Conservation (phyloP, 2,113 vertebrate genomes). For the Elaphurus davidianus region DNA sequence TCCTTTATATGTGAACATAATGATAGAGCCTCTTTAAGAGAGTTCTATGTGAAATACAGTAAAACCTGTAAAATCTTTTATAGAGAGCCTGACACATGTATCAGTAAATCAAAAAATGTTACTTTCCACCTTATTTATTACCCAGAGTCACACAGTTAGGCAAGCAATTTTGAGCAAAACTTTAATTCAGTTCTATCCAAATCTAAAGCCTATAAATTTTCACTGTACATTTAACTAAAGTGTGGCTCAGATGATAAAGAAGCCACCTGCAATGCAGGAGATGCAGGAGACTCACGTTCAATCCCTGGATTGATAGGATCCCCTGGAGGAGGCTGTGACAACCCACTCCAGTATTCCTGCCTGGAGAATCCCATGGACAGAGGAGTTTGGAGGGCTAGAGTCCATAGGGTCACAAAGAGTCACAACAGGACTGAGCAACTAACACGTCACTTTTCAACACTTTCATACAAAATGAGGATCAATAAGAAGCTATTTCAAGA, state of each 20-base stretch:
- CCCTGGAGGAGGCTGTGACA: not conserved
- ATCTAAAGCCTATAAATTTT: not conserved
- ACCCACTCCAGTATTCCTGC: not conserved
- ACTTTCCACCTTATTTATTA: not conserved
- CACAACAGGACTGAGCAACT: not conserved
- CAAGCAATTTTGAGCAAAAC: not conserved
- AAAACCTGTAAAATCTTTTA: not conserved
- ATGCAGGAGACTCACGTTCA: not conserved
- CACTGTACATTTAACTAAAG: not conserved
- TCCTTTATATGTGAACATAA: not conserved
- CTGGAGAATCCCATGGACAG: not conserved
- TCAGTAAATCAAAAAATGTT: not conserved
- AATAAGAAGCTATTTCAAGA: not conserved
- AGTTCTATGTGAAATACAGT: not conserved
- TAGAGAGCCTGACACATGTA: not conserved
- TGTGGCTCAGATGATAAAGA: not conserved
- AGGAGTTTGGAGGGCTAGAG: not conserved
- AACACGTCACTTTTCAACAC: not conserved
- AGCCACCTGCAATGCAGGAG: not conserved
- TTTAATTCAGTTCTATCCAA: not conserved
- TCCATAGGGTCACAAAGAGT: not conserved
- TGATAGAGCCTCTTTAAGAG: not conserved
- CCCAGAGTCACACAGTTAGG: not conserved
- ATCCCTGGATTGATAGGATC: not conserved
- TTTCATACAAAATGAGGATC: not conserved